A percentile compares a stretch with the other conserved stretches of the same genome.
Evolutionary conservation across 2,888 invertebrate genomes (phyloP).

Genomic region (Papilio elwesi): DNA sequence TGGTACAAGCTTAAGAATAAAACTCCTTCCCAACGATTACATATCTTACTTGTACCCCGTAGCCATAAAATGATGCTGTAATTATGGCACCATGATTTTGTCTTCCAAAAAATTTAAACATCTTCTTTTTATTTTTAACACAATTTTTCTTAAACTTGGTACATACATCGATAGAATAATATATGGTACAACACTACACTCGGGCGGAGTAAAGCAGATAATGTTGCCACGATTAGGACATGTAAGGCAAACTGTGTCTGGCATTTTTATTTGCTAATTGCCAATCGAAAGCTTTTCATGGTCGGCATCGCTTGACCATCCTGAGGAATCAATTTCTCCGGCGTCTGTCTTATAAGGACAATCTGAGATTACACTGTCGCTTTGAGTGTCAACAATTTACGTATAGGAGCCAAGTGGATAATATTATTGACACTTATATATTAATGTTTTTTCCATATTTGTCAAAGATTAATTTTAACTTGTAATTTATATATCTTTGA

Average conservation of each 20-base stretch:
- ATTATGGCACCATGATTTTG: too few relatives aligned
- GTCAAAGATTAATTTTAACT: too few relatives aligned
- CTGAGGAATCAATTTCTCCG: constrained; percentile 34
- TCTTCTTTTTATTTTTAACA: too few relatives aligned
- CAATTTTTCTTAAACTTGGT: too few relatives aligned
- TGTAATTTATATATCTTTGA: too few relatives aligned
- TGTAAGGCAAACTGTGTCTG: constrained; percentile 38
- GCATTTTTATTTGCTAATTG: constrained; percentile 43
- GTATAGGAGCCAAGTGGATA: constrained; percentile 11
- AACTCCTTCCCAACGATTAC: too few relatives aligned
- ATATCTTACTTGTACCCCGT: too few relatives aligned
- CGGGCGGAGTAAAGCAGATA: background rate
- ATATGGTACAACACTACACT: background rate
- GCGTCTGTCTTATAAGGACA: constrained; percentile 9
- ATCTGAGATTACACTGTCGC: constrained; percentile 14
- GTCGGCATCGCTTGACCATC: constrained; percentile 19
- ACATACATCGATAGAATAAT: background rate
- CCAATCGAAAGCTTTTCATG: constrained; percentile 35
- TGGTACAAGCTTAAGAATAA: too few relatives aligned
- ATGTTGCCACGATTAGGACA: constrained; percentile 18
- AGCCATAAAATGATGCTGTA: background rate
- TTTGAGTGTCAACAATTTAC: constrained; percentile 7
- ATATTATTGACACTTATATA: background rate
- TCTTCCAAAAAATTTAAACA: too few relatives aligned
- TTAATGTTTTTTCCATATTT: background rate